Base-by-base conservation (phyloP, 2,113 vertebrate species). In the Paramisgurnus dabryanus region DNA sequence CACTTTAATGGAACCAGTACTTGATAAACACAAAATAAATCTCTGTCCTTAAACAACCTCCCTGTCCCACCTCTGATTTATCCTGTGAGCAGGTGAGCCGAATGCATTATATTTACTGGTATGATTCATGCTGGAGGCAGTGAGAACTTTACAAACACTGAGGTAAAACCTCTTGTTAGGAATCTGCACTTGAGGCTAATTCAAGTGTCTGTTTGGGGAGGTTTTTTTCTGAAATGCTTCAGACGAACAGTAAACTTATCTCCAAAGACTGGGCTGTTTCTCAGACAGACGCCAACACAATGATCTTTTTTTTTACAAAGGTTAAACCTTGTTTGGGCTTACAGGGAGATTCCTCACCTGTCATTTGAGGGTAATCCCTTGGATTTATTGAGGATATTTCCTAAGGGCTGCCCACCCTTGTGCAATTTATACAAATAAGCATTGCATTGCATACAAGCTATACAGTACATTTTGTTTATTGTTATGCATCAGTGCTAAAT, bases 331-430 rank as follows among this genome's bases (percentile, higher is more conserved):
- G 45, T 63, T 40, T 40, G 67, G n/a, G 72, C 15, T 77, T 79
- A 58, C 67, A 57, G 5, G 72, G 77, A 80, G 15, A 67, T 63
- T 82, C 77, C 64, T 65, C 67, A 71, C 73, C 64, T 85, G 65
- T 76, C 69, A 60, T 47, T 43, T 47, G 45, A 64, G 58, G n/a
- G 83, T 67, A 79, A 85, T 80, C 77, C 60, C 67, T 76, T 41
- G 5, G 43, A 82, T 78, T 67, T 70, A 76, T 70, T 64, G 15
- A 22, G 61, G 43, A 67, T 50, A 76, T 64, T 72, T 79, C 78
- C n/a, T 53, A 60, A 67, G 43, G 78, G 58, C 78, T 41, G 34
- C 58, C 66, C 67, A 61, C 69, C 73, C 61, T 57, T 60, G 60
- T 77, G 75, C 67, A 50, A 10, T 49, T 74, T 34, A 34, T 34